Evolutionary conservation across 2,113 vertebrate genomes (phyloP), one percentile per base, ranked within the genome.

Genomic region (Hippopotamus amphibius): DNA sequence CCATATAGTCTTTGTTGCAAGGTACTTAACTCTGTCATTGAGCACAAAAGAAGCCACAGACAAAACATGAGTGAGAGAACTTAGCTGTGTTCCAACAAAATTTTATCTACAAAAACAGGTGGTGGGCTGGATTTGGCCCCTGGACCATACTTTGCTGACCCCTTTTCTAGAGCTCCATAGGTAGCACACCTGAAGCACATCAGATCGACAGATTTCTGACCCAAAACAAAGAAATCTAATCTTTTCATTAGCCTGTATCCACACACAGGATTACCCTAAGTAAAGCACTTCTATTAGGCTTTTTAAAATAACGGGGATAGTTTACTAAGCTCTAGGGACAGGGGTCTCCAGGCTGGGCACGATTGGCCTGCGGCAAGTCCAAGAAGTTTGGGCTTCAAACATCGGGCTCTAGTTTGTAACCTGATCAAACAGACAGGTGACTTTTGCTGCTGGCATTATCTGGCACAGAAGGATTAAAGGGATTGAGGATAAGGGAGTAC

Each of bases 361-460:
- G 37, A 85, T 0, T 76, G 46, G 28, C 68, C 69, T 90, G 84
- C 8, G 1, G 19, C 21, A 82, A 28, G 28, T 85, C 37, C 59
- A 93, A 71, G 48, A 96, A 94, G 10, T 91, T 68, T 89, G 53
- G 61, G 16, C n/a, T 97, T 97, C 71, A 92, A 93, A 81, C 43
- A 89, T 26, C 66, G 97, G 80, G 71, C 76, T 88, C 81, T 94
- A 48, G 37, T 88, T 55, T 89, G 77, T 86, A 97, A 96, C 61
- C 66, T 96, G 33, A 96, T 96, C 88, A 94, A 72, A 90, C 10
- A 94, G 72, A 96, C 61, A 96, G 72, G 74, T 95, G 74, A 96
- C 46, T 80, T 97, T 94, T 95, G 79, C 79, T 90, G 14, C 24
- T 96, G 80, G 90, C 68, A 92, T 92, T 74, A 93, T 55, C 33